Evolutionary conservation across 2,888 invertebrate species (phyloP).

Genomic region (Harpagoxenus sublaevis): DNA sequence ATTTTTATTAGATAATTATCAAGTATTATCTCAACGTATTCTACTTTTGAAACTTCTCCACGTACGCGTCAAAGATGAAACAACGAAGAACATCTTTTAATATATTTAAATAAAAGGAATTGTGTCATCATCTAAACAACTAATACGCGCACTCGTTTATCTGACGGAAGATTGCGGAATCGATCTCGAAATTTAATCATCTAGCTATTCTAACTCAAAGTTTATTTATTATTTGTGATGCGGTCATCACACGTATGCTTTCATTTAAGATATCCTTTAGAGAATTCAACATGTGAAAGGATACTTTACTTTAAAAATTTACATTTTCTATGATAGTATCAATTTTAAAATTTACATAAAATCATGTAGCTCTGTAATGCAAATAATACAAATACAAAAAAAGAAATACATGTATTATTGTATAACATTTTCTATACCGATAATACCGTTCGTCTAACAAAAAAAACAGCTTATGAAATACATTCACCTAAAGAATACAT

Average conservation of each 20-base stretch:
- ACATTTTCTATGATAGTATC: not conserved
- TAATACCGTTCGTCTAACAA: not conserved
- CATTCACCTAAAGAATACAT: not conserved
- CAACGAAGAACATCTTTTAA: not conserved
- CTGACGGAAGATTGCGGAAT: not conserved
- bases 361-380: not conserved
- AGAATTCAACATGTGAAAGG: not conserved
- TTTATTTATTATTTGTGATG: not conserved
- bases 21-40: not conserved
- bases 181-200: not conserved
- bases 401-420: not conserved
- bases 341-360: not conserved
- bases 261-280: not conserved
- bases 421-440: not conserved
- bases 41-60: constrained; percentile 7
- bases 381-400: constrained; percentile 6
- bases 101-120: constrained; percentile 2
- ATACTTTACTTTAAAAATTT: constrained; percentile 2
- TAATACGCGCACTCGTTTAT: not conserved
- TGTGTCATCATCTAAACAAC: not conserved
- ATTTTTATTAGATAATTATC: not conserved
- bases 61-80: not conserved
- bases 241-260: not conserved
- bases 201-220: not conserved
- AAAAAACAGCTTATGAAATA: not conserved